Evolutionary conservation across 2,888 invertebrate species (phyloP).

Genomic region (Sthenelais limicola): DNA sequence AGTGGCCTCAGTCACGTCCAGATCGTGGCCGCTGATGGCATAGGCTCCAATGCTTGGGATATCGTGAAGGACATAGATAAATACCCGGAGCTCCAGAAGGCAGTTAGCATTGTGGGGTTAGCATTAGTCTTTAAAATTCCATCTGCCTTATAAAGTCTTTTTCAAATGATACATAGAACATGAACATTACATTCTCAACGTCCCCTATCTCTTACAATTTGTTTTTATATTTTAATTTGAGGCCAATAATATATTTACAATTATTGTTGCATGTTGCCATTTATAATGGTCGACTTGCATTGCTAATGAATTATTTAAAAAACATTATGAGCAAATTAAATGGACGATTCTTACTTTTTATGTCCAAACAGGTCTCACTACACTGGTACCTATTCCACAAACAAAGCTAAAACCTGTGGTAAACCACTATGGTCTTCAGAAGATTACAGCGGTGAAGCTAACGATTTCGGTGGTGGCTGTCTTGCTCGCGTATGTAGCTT

Average conservation of each 20-base stretch:
- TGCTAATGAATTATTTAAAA: too few relatives aligned
- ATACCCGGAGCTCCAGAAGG: slow-evolving; percentile 57
- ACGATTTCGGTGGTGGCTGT: slow-evolving; percentile 71
- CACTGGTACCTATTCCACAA: slow-evolving; percentile 56
- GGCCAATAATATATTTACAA: too few relatives aligned
- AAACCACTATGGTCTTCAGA: slow-evolving; percentile 72
- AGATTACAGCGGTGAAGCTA: slow-evolving; percentile 69
- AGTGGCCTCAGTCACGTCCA: slow-evolving; percentile 59
- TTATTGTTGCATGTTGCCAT: too few relatives aligned
- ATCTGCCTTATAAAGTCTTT: too few relatives aligned
- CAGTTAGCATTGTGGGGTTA: slow-evolving; percentile 70
- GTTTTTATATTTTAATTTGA: too few relatives aligned
- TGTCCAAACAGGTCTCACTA: slow-evolving; percentile 64
- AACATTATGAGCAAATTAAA: too few relatives aligned
- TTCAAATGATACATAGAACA: too few relatives aligned
- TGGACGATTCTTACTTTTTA: too few relatives aligned
- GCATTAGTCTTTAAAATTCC: too few relatives aligned
- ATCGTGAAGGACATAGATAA: slow-evolving; percentile 57
- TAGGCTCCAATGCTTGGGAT: slow-evolving; percentile 46
- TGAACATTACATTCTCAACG: too few relatives aligned
- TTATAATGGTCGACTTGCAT: too few relatives aligned
- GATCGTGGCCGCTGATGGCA: slow-evolving; percentile 68
- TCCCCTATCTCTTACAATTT: too few relatives aligned
- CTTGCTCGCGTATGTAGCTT: slow-evolving; percentile 64
- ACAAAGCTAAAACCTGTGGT: slow-evolving; percentile 58